These are phyloP conservation scores for Tuta absoluta DNA, from an alignment of 2,888 invertebrate genomes.

Conservation along the genomic window DNA sequence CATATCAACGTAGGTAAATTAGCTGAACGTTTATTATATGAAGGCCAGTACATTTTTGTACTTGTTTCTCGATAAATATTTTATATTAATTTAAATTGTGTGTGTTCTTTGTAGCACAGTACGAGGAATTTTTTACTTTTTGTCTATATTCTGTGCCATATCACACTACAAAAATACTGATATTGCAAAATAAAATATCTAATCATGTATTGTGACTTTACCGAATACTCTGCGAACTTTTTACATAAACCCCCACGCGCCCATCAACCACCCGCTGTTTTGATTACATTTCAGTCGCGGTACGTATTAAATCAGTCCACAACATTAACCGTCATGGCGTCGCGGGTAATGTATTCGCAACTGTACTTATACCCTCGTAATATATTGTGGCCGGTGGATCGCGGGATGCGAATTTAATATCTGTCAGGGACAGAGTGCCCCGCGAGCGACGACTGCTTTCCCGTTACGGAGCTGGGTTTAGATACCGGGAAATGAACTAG, in stretches of 20 bases:
- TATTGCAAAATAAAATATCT: no score
- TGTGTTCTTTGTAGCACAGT: no score
- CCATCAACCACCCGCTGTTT: not conserved
- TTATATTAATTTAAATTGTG: no score
- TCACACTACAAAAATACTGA: no score
- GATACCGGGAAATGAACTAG: not conserved
- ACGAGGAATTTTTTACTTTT: no score
- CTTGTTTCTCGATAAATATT: no score
- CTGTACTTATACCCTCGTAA: conserved; percentile 38
- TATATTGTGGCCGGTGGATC: conserved; percentile 61
- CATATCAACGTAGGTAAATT: no score
- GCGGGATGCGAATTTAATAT: conserved; percentile 76
- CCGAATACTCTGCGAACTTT: not conserved
- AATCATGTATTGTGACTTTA: no score
- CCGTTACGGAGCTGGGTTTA: not conserved
- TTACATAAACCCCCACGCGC: not conserved
- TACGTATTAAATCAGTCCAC: conserved; percentile 24
- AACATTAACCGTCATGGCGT: conserved; percentile 20
- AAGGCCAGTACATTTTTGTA: no score
- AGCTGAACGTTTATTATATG: no score
- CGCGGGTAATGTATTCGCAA: conserved; percentile 20
- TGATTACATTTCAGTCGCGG: conserved; percentile 20
- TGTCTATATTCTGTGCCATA: no score
- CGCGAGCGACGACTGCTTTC: conserved; percentile 38
- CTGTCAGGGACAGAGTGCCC: conserved; percentile 70